phyloP scores from a whole-genome alignment of 92 coral and sea anemone species.

The Galaxea fascicularis region DNA sequence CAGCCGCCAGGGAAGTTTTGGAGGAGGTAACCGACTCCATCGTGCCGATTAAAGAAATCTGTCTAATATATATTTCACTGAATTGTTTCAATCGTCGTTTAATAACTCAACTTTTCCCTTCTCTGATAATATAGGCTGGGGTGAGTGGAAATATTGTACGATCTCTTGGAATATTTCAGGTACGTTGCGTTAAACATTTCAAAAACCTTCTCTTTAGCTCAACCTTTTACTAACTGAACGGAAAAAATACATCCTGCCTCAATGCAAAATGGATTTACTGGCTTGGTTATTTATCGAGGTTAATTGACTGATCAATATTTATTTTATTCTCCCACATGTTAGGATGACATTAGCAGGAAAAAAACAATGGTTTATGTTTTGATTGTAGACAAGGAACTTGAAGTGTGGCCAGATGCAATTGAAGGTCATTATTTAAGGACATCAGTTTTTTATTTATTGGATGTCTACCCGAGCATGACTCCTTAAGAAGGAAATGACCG shows the following conservation, averaged over 20 bases:
- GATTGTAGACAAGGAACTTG: slow-evolving; percentile 12
- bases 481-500: too few relatives aligned
- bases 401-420: slow-evolving; percentile 8
- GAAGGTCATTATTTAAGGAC: neutral
- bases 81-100: too few relatives aligned
- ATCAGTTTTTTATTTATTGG: neutral
- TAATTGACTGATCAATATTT: neutral
- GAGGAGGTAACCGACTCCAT: slow-evolving; percentile 31
- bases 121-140: neutral
- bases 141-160: neutral
- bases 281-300: neutral
- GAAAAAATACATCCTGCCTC: too few relatives aligned
- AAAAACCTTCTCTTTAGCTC: neutral
- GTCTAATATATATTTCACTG: too few relatives aligned
- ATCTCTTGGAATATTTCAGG: neutral
- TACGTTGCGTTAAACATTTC: neutral
- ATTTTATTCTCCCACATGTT: neutral
- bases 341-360: slow-evolving; percentile 18
- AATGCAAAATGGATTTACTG: too few relatives aligned
- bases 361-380: slow-evolving; percentile 22
- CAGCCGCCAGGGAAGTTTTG: slow-evolving; percentile 29
- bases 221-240: too few relatives aligned
- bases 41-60: too few relatives aligned
- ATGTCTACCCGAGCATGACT: too few relatives aligned
- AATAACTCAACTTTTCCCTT: neutral